Conservation (phyloP, 2,888 invertebrate genomes). For the Drosophila villosipedis region DNA sequence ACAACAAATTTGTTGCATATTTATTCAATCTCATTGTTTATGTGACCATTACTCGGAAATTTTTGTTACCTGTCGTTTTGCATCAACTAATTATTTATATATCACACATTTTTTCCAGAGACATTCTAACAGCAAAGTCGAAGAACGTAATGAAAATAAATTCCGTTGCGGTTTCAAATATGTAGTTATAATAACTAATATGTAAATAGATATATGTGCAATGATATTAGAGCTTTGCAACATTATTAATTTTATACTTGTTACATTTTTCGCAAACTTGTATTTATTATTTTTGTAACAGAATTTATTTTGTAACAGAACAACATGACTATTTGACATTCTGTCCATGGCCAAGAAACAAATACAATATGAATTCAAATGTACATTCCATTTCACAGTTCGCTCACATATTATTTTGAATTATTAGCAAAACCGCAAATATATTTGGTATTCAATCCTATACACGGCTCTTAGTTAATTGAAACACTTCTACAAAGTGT, state of each 20-base stretch:
- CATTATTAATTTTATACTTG: not conserved
- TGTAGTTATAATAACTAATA: not conserved
- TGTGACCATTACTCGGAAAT: conserved; percentile 16
- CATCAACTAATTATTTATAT: conserved; percentile 51
- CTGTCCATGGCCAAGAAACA: not conserved
- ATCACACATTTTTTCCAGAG: conserved; percentile 7
- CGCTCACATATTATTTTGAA: not conserved
- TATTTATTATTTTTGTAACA: too few relatives aligned
- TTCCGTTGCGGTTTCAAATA: not conserved
- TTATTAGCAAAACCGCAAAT: not conserved
- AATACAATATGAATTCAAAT: not conserved
- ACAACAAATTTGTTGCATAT: conserved; percentile 40
- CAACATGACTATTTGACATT: not conserved
- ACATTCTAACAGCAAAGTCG: conserved; percentile 13
- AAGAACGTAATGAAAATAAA: not conserved
- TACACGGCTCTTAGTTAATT: not conserved
- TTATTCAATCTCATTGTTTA: conserved; percentile 33
- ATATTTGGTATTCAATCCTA: not conserved
- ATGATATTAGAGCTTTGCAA: not conserved
- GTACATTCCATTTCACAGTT: not conserved
- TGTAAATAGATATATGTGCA: not conserved
- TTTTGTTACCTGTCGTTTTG: conserved; percentile 30
- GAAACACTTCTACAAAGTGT: not conserved
- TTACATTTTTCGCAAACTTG: not conserved
- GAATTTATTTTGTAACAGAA: not conserved